These are phyloP conservation scores for Diplazon laetatorius DNA, from an alignment of 2,888 invertebrate genomes.

Conservation along the genomic window DNA sequence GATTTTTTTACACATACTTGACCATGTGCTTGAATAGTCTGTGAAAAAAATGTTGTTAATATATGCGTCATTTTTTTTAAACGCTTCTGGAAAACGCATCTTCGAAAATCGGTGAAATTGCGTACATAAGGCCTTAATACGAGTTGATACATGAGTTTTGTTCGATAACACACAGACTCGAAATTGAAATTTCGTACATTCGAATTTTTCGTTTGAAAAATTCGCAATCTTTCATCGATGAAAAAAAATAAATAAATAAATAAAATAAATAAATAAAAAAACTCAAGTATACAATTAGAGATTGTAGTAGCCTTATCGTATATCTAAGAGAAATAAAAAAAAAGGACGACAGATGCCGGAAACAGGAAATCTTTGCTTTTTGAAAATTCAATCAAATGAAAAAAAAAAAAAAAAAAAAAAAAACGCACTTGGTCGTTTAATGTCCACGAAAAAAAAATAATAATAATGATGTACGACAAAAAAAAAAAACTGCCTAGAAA, in stretches of 20 bases:
- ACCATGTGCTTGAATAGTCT: too few relatives aligned
- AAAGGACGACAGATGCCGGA: conserved; percentile 21
- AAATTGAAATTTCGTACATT: neutral
- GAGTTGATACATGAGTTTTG: too few relatives aligned
- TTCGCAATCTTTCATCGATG: conserved; percentile 4
- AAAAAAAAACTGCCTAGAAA: conserved; percentile 7
- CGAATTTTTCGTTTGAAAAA: conserved; percentile 3
- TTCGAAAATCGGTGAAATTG: too few relatives aligned
- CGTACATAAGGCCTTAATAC: too few relatives aligned
- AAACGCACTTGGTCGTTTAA: conserved; percentile 5
- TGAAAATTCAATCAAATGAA: conserved; percentile 31
- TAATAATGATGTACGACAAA: conserved; percentile 19
- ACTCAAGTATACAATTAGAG: conserved; percentile 62
- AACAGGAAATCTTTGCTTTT: conserved; percentile 42
- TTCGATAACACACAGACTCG: neutral
- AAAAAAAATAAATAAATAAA: neutral
- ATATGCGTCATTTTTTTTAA: too few relatives aligned
- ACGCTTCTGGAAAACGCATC: too few relatives aligned
- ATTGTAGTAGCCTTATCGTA: conserved; percentile 58
- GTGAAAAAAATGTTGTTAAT: too few relatives aligned
- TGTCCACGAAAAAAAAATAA: conserved; percentile 1
- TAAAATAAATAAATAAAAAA: conserved; percentile 7
- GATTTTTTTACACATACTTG: too few relatives aligned
- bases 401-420: conserved; percentile 18
- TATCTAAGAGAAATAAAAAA: conserved; percentile 51